These are phyloP conservation scores for Guaruba guarouba DNA, from an alignment of 2,113 vertebrate genomes.

Conservation along the genomic window DNA sequence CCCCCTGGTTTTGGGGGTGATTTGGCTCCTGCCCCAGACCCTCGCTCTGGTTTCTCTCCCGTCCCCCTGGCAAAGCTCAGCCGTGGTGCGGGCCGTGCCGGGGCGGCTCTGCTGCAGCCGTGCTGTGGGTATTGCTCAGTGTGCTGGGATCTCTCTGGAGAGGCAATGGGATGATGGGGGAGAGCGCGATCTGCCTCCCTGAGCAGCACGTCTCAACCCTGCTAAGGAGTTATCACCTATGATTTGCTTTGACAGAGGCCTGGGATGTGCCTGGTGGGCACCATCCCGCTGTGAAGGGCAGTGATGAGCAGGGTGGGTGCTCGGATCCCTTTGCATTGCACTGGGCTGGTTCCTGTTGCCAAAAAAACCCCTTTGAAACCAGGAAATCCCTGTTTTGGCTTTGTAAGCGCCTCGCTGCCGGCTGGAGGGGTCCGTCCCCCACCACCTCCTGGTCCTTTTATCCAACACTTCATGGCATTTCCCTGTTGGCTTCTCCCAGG, in stretches of 20 bases:
- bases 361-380: neutral
- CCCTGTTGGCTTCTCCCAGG: neutral
- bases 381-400: neutral
- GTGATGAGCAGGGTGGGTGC: rapidly evolving
- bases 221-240: neutral
- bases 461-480: rapidly evolving
- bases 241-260: neutral
- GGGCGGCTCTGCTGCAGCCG: rapidly evolving
- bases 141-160: neutral
- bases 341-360: neutral
- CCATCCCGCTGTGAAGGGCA: neutral
- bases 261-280: rapidly evolving
- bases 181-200: neutral
- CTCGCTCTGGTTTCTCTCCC: neutral
- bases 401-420: rapidly evolving
- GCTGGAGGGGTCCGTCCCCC: neutral
- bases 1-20: neutral
- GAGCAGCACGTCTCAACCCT: conserved; percentile 19
- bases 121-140: neutral
- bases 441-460: neutral
- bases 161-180: neutral
- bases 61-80: neutral
- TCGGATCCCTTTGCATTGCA: neutral
- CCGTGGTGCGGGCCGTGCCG: rapidly evolving
- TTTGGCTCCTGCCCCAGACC: neutral